Percentiles rank a stretch among this genome's conserved stretches.
These are phyloP conservation scores for Montipora foliosa DNA, from an alignment of 64 coral and sea anemone species.

Conservation along the genomic window DNA sequence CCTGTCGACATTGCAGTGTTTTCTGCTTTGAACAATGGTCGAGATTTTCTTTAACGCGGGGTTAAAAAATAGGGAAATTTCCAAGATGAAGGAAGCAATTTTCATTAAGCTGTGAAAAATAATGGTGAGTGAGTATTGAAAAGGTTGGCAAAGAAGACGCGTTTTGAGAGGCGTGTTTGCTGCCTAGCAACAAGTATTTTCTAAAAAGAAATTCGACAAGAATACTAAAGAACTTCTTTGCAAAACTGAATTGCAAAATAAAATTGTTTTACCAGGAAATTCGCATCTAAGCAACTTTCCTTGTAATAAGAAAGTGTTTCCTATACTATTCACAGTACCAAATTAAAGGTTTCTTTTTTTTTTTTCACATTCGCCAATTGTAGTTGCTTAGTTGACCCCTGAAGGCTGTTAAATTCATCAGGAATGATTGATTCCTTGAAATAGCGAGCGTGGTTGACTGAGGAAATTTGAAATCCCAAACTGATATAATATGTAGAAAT, in stretches of 20 bases:
- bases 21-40: not conserved
- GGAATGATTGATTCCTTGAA: not conserved
- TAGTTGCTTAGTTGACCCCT: too few species aligned
- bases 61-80: not conserved
- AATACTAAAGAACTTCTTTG: not conserved
- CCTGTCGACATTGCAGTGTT: not conserved
- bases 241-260: not conserved
- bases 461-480: not conserved
- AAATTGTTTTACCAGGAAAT: not conserved
- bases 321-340: not conserved
- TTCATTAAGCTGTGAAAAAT: not conserved
- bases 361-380: not conserved
- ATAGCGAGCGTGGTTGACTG: not conserved
- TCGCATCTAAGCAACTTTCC: not conserved
- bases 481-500: not conserved
- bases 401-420: too few species aligned
- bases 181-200: not conserved
- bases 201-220: constrained; percentile 4
- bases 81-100: constrained; percentile 4
- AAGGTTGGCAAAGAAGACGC: not conserved
- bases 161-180: not conserved
- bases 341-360: too few species aligned
- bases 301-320: constrained; percentile 16
- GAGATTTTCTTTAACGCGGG: not conserved
- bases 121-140: not conserved